Base-by-base conservation (phyloP, 2,797 vertebrate genomes). In the Urosaurus nigricauda region DNA sequence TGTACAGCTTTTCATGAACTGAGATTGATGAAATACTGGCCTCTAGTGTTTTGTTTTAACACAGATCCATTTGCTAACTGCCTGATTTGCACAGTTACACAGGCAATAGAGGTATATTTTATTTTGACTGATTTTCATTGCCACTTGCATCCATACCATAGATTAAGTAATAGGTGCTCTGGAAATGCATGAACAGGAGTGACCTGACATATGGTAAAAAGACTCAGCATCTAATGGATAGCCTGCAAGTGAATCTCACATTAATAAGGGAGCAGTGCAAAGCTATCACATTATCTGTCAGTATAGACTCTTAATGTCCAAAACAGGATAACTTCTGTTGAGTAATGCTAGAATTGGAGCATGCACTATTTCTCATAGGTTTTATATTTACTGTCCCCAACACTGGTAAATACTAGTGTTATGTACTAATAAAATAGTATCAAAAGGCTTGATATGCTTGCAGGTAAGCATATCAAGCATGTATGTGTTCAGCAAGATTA, bases 31-130 rank as follows among this genome's bases (percentile, higher is more conserved):
- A 85, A 82, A 56, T 93, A 88, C 84, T 92, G 94, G 51, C 95
- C 95, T 94, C 94, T 95, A 94, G 93, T 92, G 95, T 93, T 0
- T 0, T 56, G 16, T 89, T 60, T 35, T 68, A 70, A 35, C 26
- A 73, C 11, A 51, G 26, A n/a, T 47, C 29, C 65, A 9, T 68
- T 91, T 40, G 14, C 47, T 47, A 91, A 90, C 88, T 65, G n/a
- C 43, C 60, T 73, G 9, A 60, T 53, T 65, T 65, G 37, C 16
- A 37, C 12, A 79, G 0, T 29, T 86, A 3, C 37, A 17, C 88
- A 40, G 19, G 24, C 37, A 90, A 86, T 5, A 68, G 63, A 79
- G 2, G 1, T 71, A n/a, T 82, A 24, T 51, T 81, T 43, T n/a
- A 12, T 24, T 4, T 56, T 24, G 6, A 1, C 26, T 78, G 5